Conservation (phyloP, 2,797 vertebrate species). For the Telmatherina bonti region DNA sequence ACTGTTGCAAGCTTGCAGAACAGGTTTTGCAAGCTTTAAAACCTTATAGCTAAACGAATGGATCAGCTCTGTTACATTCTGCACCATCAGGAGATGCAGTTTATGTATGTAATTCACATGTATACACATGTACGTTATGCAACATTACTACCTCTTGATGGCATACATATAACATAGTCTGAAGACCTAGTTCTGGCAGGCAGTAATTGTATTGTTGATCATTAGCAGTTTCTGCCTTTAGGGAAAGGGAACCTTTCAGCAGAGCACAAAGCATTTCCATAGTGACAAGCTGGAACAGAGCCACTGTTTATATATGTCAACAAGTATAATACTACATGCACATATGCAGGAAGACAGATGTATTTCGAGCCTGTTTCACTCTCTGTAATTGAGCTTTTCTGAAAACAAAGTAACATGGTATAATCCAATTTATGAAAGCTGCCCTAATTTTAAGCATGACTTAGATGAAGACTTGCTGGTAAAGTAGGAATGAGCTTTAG, state of each 20-base stretch:
- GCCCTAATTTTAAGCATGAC: conserved; percentile 15
- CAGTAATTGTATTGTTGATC: conserved; percentile 24
- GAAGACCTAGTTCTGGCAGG: neutral
- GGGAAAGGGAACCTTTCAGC: conserved; percentile 8
- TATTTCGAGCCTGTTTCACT: neutral
- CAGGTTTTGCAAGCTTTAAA: neutral
- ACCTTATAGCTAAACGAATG: neutral
- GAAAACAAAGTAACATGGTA: conserved; percentile 20
- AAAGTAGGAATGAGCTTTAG: neutral
- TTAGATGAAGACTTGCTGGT: neutral
- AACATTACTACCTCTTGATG: neutral
- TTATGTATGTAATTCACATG: conserved; percentile 3
- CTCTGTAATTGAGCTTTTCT: conserved; percentile 1
- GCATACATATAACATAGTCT: conserved; percentile 1
- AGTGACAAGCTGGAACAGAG: neutral
- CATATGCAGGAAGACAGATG: neutral
- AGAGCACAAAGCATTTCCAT: conserved; percentile 17
- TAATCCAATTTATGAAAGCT: conserved; percentile 29
- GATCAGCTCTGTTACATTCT: conserved; percentile 1
- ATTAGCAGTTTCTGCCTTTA: conserved; percentile 15
- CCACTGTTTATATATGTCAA: neutral
- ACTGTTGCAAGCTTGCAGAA: neutral
- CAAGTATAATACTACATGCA: neutral
- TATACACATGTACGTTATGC: conserved; percentile 16
- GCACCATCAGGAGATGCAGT: conserved; percentile 10